Conservation (phyloP, 2,888 invertebrate species). For the Carcina quercana region DNA sequence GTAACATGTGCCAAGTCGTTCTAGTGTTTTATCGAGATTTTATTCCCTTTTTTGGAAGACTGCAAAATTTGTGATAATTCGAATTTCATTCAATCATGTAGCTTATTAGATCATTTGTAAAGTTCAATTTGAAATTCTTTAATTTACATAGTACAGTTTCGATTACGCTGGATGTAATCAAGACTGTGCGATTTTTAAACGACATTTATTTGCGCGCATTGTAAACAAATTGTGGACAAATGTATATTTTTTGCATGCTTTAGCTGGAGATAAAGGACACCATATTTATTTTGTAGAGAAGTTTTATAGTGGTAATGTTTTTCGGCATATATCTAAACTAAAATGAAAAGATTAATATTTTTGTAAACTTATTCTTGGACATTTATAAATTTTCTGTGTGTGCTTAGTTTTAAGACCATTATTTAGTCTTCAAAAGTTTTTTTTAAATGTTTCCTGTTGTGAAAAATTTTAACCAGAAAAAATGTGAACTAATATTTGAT, state of each 20-base stretch:
- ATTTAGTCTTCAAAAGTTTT: background rate
- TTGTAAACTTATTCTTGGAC: slow-evolving; percentile 6
- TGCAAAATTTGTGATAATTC: slow-evolving; percentile 53
- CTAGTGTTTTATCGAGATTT: slow-evolving; percentile 24
- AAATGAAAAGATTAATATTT: slow-evolving; percentile 5
- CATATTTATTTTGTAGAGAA: slow-evolving; percentile 36
- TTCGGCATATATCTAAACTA: slow-evolving; percentile 13
- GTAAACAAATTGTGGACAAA: slow-evolving; percentile 14
- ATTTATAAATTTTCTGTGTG: slow-evolving; percentile 2
- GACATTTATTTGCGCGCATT: slow-evolving; percentile 1
- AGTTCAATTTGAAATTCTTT: slow-evolving; percentile 10
- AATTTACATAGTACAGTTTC: slow-evolving; percentile 31
- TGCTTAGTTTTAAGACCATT: background rate
- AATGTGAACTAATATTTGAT: background rate
- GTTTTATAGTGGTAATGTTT: slow-evolving; percentile 23
- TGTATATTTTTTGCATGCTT: slow-evolving; percentile 32
- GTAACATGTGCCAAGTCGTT: slow-evolving; percentile 48
- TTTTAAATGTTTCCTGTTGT: background rate
- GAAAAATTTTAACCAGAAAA: slow-evolving; percentile 2
- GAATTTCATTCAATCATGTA: slow-evolving; percentile 25
- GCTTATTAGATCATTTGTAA: slow-evolving; percentile 12
- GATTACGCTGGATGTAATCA: slow-evolving; percentile 56
- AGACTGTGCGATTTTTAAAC: slow-evolving; percentile 22
- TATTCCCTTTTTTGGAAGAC: slow-evolving; percentile 47
- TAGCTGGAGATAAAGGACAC: slow-evolving; percentile 22